A percentile compares a stretch with the other conserved stretches of the same genome.
Evolutionary conservation across 2,888 invertebrate genomes (phyloP).

Genomic region (Cephus spinipes): DNA sequence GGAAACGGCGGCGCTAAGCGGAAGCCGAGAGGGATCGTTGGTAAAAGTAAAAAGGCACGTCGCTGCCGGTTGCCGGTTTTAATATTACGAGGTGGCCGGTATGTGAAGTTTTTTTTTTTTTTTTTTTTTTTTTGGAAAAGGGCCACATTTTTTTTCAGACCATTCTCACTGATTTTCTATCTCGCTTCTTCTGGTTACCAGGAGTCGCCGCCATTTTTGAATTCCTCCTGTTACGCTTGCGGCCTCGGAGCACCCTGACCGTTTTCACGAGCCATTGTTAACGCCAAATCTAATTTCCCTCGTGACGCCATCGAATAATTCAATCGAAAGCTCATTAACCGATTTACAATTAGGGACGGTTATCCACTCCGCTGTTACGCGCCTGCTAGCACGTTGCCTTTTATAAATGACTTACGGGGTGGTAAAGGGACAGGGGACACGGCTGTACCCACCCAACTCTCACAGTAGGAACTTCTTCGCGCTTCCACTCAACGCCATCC

Average conservation of each 20-base stretch:
- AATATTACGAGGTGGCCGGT: too few relatives aligned
- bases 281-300: constrained; percentile 3
- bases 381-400: not conserved
- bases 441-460: too few relatives aligned
- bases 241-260: not conserved
- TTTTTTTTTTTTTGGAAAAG: not conserved
- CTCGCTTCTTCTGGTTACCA: not conserved
- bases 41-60: not conserved
- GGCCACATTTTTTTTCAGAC: not conserved
- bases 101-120: too few relatives aligned
- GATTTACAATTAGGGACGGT: constrained; percentile 25
- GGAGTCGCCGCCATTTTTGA: not conserved
- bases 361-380: not conserved
- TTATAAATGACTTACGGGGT: not conserved
- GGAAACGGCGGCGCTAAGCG: constrained; percentile 9
- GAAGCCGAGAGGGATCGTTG: not conserved
- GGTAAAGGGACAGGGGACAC: too few relatives aligned
- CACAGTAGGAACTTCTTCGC: not conserved
- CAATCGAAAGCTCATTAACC: constrained; percentile 31
- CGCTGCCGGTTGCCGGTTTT: too few relatives aligned
- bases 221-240: not conserved
- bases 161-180: not conserved
- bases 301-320: constrained; percentile 20
- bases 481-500: not conserved
- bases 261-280: not conserved